These are phyloP conservation scores for Eristalis tenax DNA, from an alignment of 2,888 invertebrate genomes.

Conservation along the genomic window DNA sequence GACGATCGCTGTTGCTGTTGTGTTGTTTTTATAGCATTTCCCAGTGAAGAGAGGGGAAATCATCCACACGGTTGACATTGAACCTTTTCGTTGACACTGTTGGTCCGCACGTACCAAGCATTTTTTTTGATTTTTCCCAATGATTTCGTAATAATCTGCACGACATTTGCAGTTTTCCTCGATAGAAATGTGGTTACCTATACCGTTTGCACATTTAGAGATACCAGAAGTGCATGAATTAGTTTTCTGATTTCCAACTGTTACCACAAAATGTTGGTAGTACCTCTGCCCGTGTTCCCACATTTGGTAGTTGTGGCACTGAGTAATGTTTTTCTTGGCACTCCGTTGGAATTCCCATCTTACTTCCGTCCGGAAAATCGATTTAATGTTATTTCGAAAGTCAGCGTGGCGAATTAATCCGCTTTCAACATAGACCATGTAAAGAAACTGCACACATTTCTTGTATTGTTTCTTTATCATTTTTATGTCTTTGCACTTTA, in stretches of 20 bases:
- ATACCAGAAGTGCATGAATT: conserved; percentile 4
- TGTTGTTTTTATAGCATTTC: too few relatives aligned
- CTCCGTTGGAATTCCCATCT: too few relatives aligned
- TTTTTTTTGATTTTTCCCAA: too few relatives aligned
- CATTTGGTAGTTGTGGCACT: not conserved
- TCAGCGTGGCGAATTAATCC: not conserved
- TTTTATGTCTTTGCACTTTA: not conserved
- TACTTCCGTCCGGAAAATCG: too few relatives aligned
- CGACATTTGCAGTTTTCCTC: too few relatives aligned
- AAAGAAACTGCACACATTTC: not conserved
- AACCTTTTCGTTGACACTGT: too few relatives aligned
- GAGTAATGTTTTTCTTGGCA: not conserved
- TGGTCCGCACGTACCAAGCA: too few relatives aligned
- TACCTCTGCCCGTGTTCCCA: not conserved
- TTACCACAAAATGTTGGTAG: not conserved
- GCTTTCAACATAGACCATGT: conserved; percentile 3
- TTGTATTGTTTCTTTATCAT: not conserved
- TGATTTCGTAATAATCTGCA: not conserved
- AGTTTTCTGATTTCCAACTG: conserved; percentile 3
- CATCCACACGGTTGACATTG: too few relatives aligned
- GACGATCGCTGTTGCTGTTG: too few relatives aligned
- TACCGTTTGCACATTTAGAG: conserved; percentile 11
- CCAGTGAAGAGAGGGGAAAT: too few relatives aligned
- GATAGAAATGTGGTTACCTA: not conserved
- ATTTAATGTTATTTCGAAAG: too few relatives aligned